Percentiles rank a stretch among this genome's conserved stretches.
Evolutionary conservation across 2,113 vertebrate species (phyloP).

Genomic region (Labeo catla): DNA sequence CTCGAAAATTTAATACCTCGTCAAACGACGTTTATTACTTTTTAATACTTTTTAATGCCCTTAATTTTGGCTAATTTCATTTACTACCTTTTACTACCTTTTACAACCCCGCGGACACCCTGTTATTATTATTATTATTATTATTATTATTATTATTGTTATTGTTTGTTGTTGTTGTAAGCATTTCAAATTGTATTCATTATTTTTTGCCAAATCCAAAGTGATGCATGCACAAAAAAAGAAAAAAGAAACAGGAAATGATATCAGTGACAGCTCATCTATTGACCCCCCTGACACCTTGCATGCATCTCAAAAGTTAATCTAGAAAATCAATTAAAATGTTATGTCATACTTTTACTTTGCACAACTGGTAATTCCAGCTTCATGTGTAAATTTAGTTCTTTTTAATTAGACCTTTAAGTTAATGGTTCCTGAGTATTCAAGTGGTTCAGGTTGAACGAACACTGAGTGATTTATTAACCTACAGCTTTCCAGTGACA

Average conservation of each 20-base stretch:
- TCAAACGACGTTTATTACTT: too few relatives aligned
- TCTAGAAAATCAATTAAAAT: neutral
- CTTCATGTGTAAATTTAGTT: neutral
- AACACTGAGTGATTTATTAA: constrained; percentile 11
- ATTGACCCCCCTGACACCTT: neutral
- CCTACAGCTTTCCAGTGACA: neutral
- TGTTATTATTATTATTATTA: too few relatives aligned
- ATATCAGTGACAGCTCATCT: neutral
- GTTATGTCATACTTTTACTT: neutral
- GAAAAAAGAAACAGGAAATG: neutral
- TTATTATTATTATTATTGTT: neutral
- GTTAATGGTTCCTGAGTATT: neutral
- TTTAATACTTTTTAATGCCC: too few relatives aligned
- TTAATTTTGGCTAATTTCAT: too few relatives aligned
- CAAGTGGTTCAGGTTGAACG: neutral
- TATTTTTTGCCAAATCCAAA: neutral
- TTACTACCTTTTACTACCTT: too few relatives aligned
- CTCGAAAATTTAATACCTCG: too few relatives aligned
- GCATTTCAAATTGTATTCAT: too few relatives aligned
- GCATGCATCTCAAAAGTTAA: neutral
- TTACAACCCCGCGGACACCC: too few relatives aligned
- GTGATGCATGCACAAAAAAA: neutral
- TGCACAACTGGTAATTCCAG: constrained; percentile 4
- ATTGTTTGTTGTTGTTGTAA: too few relatives aligned
- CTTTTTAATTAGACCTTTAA: neutral